Percentiles rank a stretch among this genome's conserved stretches.
Conservation (phyloP, 2,113 vertebrate genomes). For the Sprattus sprattus region DNA sequence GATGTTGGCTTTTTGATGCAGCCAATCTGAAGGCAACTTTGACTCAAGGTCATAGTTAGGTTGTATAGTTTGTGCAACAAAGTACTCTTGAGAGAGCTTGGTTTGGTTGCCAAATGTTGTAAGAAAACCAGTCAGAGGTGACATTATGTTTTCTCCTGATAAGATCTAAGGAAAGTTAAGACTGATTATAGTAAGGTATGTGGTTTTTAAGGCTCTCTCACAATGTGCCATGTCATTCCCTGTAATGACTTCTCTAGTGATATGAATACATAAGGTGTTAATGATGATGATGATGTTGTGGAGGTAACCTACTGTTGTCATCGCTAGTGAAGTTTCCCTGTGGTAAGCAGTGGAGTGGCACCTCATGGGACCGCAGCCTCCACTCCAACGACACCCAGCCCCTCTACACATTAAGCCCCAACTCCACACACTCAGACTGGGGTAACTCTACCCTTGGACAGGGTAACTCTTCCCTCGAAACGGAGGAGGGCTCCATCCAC, state of each 20-base stretch:
- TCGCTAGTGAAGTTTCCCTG: slow-evolving; percentile 58
- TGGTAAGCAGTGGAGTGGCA: slow-evolving; percentile 57
- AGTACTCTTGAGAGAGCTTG: background rate
- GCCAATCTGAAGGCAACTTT: background rate
- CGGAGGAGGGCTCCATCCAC: background rate
- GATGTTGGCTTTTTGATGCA: background rate
- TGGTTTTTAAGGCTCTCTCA: background rate
- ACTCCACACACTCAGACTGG: slow-evolving; percentile 28
- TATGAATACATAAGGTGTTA: background rate
- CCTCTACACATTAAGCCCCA: background rate
- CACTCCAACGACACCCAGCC: slow-evolving; percentile 26
- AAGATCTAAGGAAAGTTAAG: background rate
- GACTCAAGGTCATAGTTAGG: background rate
- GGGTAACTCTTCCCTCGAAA: slow-evolving; percentile 30
- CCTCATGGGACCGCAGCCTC: slow-evolving; percentile 37
- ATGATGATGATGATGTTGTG: background rate
- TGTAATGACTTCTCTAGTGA: background rate
- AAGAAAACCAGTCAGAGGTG: background rate
- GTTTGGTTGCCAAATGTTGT: background rate
- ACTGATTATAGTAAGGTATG: background rate
- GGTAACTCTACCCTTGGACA: slow-evolving; percentile 31
- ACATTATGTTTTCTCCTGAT: background rate
- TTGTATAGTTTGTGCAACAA: background rate
- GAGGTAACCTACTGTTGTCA: slow-evolving; percentile 12
- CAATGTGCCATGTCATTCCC: background rate